These are phyloP conservation scores for Peromyscus maniculatus DNA, from an alignment of 2,113 vertebrate species.

Conservation along the genomic window DNA sequence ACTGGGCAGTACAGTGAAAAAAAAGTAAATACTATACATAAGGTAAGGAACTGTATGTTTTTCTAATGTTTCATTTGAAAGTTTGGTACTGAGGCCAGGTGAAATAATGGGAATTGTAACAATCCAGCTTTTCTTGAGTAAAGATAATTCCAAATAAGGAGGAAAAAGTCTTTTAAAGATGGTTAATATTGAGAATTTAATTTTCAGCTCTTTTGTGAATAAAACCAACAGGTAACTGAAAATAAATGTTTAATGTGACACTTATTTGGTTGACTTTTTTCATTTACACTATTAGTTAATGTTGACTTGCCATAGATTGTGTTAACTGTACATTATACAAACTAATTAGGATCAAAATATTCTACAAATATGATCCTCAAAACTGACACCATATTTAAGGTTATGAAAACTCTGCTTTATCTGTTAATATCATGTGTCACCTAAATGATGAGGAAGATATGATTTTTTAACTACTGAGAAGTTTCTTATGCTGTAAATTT, in stretches of 20 bases:
- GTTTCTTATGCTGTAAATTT: background rate
- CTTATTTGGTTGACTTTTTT: background rate
- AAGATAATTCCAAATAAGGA: conserved; percentile 32
- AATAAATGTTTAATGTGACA: background rate
- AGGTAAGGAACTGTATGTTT: conserved; percentile 73
- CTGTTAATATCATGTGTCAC: background rate
- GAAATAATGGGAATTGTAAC: conserved; percentile 59
- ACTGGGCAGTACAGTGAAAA: background rate
- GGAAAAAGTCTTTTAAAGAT: conserved; percentile 72
- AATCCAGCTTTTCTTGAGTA: conserved; percentile 72
- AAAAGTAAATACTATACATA: conserved; percentile 69
- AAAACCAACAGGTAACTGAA: conserved; percentile 33
- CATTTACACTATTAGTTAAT: background rate
- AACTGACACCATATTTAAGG: background rate
- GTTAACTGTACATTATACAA: background rate
- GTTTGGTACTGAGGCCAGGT: conserved; percentile 72
- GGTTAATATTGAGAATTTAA: conserved; percentile 28
- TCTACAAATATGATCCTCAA: background rate
- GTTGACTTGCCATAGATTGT: background rate
- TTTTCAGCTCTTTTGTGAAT: conserved; percentile 29
- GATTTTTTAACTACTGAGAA: background rate
- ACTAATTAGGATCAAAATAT: background rate
- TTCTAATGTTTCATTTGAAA: conserved; percentile 78
- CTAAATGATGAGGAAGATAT: background rate
- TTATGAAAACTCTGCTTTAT: background rate